phyloP scores from a whole-genome alignment of 2,888 invertebrate genomes.

The Taphrorychus bicolor region DNA sequence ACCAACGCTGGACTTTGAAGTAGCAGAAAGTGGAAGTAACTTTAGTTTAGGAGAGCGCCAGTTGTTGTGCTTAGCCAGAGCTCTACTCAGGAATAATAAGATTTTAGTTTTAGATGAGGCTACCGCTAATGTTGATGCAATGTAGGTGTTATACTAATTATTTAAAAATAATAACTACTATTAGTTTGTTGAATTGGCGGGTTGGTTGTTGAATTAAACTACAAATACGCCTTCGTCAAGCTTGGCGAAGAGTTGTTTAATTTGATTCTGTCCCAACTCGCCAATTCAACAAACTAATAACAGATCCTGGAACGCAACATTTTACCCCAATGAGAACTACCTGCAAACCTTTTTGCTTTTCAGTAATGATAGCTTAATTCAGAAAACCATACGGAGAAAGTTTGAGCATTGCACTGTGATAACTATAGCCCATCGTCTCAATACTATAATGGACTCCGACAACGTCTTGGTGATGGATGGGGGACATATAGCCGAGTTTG shows the following conservation, averaged over 20 bases:
- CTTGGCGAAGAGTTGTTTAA: too few relatives aligned
- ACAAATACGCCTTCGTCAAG: too few relatives aligned
- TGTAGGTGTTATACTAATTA: conserved; percentile 5
- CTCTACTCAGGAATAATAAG: conserved; percentile 79
- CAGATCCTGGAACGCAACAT: too few relatives aligned
- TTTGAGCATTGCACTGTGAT: conserved; percentile 80
- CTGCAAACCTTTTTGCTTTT: too few relatives aligned
- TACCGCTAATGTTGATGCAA: conserved; percentile 87
- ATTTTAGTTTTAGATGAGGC: conserved; percentile 89
- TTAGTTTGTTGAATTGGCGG: neutral
- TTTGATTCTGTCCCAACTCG: too few relatives aligned
- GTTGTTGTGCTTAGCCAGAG: conserved; percentile 84
- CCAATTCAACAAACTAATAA: too few relatives aligned
- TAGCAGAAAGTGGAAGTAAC: conserved; percentile 80
- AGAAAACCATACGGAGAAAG: conserved; percentile 75
- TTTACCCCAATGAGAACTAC: too few relatives aligned
- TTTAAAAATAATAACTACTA: neutral
- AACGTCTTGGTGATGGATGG: conserved; percentile 81
- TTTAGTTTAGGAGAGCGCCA: conserved; percentile 90
- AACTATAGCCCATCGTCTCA: conserved; percentile 82
- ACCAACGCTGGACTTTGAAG: conserved; percentile 67
- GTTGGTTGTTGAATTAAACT: too few relatives aligned
- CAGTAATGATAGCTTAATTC: conserved; percentile 76
- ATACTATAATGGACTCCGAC: conserved; percentile 87
- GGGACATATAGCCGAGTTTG: conserved; percentile 77